Conservation (phyloP, 2,888 invertebrate genomes). For the Philonicus albiceps region DNA sequence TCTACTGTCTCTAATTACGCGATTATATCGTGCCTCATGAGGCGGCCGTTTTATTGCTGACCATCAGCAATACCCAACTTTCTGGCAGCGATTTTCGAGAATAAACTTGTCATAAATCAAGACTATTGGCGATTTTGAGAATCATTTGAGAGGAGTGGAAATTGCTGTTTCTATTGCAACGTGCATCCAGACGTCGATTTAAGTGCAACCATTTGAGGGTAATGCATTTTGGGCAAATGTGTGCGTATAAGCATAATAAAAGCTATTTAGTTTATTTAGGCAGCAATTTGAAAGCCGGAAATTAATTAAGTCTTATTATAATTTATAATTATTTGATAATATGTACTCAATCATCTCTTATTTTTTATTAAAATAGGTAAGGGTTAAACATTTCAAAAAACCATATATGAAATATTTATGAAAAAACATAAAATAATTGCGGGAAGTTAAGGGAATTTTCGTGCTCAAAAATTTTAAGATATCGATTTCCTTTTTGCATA, state of each 20-base stretch:
- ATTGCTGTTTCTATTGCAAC: slow-evolving; percentile 16
- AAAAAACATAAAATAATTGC: too few species aligned
- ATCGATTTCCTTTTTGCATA: too few species aligned
- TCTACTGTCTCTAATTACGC: background rate
- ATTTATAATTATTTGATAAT: too few species aligned
- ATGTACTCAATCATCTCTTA: too few species aligned
- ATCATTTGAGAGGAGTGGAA: slow-evolving; percentile 19
- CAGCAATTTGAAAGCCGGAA: background rate
- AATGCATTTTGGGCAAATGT: background rate
- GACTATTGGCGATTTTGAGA: slow-evolving; percentile 36
- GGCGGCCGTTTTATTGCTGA: background rate
- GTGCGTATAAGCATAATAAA: background rate
- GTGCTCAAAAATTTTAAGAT: too few species aligned
- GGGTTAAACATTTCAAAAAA: too few species aligned
- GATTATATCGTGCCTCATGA: background rate
- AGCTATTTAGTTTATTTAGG: background rate
- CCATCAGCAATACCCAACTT: background rate
- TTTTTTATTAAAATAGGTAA: too few species aligned
- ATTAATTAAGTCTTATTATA: background rate
- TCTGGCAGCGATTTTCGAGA: background rate
- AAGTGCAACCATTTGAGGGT: slow-evolving; percentile 1
- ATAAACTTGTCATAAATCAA: slow-evolving; percentile 38
- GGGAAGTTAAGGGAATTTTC: too few species aligned
- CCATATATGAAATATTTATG: too few species aligned
- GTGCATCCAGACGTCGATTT: background rate